phyloP scores from a whole-genome alignment of 2,113 vertebrate genomes.

The Heterocephalus glaber region DNA sequence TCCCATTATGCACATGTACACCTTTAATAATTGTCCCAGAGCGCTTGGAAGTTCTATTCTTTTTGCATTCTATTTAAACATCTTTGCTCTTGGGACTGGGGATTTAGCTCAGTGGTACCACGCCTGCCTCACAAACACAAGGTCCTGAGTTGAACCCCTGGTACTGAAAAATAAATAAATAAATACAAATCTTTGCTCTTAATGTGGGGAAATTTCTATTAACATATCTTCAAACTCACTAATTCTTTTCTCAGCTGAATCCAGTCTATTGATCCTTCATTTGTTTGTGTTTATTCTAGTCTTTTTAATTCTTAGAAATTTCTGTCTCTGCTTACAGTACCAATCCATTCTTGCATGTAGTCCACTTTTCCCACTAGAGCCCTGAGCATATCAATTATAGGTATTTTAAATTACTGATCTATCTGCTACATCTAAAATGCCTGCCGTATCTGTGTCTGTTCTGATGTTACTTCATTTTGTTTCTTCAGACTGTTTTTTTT shows the following conservation, averaged over 20 bases:
- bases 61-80: not conserved
- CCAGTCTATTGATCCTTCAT: not conserved
- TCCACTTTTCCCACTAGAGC: no score
- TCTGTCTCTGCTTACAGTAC: no score
- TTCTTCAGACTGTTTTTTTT: not conserved
- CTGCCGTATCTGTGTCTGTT: no score
- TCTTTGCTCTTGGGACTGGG: not conserved
- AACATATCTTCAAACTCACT: not conserved
- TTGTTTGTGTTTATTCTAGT: not conserved
- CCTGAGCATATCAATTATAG: no score
- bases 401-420: no score
- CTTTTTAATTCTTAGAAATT: not conserved
- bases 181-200: not conserved
- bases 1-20: not conserved
- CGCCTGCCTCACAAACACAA: no score
- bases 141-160: no score
- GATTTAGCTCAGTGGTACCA: no score
- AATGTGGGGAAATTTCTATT: not conserved
- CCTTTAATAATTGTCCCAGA: not conserved
- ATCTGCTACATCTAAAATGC: no score
- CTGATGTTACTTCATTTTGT: not conserved
- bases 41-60: not conserved
- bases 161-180: no score
- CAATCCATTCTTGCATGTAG: no score
- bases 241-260: not conserved